Percentiles rank a stretch among this genome's conserved stretches.
Conservation (phyloP, 1,140 invertebrate species). For the Delia radicum region DNA sequence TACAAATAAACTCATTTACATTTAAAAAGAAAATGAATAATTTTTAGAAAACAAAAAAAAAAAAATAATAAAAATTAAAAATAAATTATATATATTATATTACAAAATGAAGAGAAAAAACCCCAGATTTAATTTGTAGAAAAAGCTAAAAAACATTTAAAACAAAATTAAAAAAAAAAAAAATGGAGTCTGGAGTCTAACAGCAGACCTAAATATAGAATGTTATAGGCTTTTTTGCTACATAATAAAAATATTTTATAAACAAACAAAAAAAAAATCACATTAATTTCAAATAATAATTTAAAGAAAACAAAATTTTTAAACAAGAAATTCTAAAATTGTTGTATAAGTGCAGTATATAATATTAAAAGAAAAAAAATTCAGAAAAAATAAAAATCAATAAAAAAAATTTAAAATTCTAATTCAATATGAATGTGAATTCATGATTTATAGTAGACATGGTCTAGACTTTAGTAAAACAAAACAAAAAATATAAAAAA, state of each 20-base stretch:
- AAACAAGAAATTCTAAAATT: conserved; percentile 11
- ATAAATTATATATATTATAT: background rate
- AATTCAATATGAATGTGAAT: background rate
- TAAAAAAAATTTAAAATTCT: background rate
- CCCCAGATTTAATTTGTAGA: background rate
- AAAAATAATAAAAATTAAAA: background rate
- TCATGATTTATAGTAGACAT: background rate
- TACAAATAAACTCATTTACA: conserved; percentile 25
- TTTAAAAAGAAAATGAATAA: conserved; percentile 18
- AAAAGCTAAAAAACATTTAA: background rate
- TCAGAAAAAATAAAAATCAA: background rate
- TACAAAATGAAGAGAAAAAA: background rate
- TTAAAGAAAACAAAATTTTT: background rate
- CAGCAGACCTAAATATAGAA: background rate
- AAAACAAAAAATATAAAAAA: background rate
- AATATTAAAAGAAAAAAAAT: background rate
- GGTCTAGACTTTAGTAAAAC: conserved; percentile 22
- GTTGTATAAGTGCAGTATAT: conserved; percentile 21
- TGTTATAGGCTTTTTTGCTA: background rate
- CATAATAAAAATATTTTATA: conserved; percentile 8
- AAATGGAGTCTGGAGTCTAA: conserved; percentile 5
- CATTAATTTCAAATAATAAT: background rate
- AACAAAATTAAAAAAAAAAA: background rate
- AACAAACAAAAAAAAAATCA: background rate
- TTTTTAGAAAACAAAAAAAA: conserved; percentile 13